Base-by-base conservation (phyloP, 2,113 vertebrate species). In the Pelmatolapia mariae region DNA sequence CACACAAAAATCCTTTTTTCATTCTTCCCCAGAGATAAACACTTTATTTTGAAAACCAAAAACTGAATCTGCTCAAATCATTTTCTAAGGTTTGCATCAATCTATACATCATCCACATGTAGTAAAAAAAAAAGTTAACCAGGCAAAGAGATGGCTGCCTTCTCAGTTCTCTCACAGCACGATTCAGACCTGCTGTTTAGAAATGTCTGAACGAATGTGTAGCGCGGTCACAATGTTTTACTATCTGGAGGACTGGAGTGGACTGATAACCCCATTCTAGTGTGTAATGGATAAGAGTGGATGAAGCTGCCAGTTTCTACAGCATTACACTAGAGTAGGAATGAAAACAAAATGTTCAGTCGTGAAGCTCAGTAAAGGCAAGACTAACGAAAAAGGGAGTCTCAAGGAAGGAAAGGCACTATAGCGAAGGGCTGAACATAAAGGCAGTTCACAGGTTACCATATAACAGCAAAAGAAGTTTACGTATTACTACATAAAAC, bases 41-140 rank as follows among this genome's bases (percentile, higher is more conserved):
- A 71, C 63, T 83, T 50, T 7, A 31, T 53, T 54, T 63, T 29
- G 22, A 71, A 57, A 52, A 54, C 50, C 26, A 50, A 50, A 89
- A 63, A 45, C 68, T 10, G 79, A 16, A 80, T 83, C 6, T 59
- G 78, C 85, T 83, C 29, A 43, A 0, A 24, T 26, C 0, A 45
- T 73, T 73, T 45, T 45, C 0, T 29, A 26, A 45, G 22, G 40
- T 45, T 73, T 22, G 12, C 68, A 73, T 73, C 22, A 18, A 45
- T 90, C 85, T 36, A 80, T 18, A 66, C 76, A 52, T 85, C 1
- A 81, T 29, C 26, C 61, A 52, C 22, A 43, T 59, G 63, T 6
- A 47, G 31, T 54, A 81, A 87, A 53, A 63, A 63, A 22, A 31
- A 81, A 88, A 83, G 81, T 83, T 61, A 68, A 86, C 22, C 19